These are phyloP conservation scores for Eubasilissa splendida DNA, from an alignment of 2,888 invertebrate species.

Conservation along the genomic window DNA sequence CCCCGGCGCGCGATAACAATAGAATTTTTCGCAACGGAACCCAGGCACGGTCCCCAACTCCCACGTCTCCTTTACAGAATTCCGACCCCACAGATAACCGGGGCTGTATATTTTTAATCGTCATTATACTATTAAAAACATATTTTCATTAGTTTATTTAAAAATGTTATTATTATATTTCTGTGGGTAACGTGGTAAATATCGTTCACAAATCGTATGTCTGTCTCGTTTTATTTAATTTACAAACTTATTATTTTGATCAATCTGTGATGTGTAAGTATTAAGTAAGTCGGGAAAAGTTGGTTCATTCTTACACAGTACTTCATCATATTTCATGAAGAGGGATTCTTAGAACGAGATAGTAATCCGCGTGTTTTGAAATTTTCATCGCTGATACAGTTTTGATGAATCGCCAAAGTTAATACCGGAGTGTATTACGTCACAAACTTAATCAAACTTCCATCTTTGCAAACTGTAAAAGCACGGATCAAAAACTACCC, in stretches of 20 bases:
- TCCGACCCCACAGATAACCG: slow-evolving; percentile 17
- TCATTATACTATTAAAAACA: neutral
- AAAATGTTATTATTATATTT: too few relatives aligned
- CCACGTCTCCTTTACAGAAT: slow-evolving; percentile 23
- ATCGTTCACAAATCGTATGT: too few relatives aligned
- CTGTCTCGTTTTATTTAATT: too few relatives aligned
- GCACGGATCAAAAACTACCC: neutral
- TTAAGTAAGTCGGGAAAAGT: too few relatives aligned
- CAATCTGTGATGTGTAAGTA: too few relatives aligned
- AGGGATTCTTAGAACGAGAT: too few relatives aligned
- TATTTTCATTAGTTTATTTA: too few relatives aligned
- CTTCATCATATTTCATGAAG: too few relatives aligned
- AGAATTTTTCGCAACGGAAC: slow-evolving; percentile 32
- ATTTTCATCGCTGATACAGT: slow-evolving; percentile 15
- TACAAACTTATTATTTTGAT: too few relatives aligned
- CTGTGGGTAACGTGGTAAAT: too few relatives aligned
- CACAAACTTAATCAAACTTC: slow-evolving; percentile 28
- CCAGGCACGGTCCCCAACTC: neutral
- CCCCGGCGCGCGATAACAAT: slow-evolving; percentile 30
- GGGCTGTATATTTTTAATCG: slow-evolving; percentile 14
- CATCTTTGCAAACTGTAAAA: slow-evolving; percentile 6
- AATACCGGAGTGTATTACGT: slow-evolving; percentile 21
- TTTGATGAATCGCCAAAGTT: slow-evolving; percentile 21
- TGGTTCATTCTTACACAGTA: too few relatives aligned
- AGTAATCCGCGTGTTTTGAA: too few relatives aligned